Percentiles rank a stretch among this genome's conserved stretches.
Evolutionary conservation across 2,113 vertebrate genomes (phyloP).

Genomic region (Seriola rivoliana): DNA sequence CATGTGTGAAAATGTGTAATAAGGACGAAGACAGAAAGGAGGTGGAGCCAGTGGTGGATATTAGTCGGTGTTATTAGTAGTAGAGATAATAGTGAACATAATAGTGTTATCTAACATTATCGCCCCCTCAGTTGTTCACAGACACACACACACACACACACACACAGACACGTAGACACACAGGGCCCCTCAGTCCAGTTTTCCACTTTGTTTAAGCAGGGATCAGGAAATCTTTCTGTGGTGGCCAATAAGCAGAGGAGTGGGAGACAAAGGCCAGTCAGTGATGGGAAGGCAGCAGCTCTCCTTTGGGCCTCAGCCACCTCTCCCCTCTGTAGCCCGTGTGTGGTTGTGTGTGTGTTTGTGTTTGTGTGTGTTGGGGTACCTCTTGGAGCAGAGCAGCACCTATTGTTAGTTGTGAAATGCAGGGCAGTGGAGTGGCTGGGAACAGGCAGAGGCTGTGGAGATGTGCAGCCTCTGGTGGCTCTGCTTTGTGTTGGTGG

Average conservation of each 20-base stretch:
- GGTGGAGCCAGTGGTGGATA: slow-evolving; percentile 28
- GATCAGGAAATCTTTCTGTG: slow-evolving; percentile 70
- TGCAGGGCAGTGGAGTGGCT: slow-evolving; percentile 73
- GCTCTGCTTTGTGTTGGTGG: slow-evolving; percentile 75
- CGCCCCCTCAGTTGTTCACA: slow-evolving; percentile 2
- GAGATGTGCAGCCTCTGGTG: slow-evolving; percentile 74
- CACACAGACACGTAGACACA: slow-evolving; percentile 30
- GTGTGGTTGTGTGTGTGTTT: slow-evolving; percentile 61
- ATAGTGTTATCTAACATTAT: slow-evolving; percentile 1
- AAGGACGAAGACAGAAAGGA: slow-evolving; percentile 22
- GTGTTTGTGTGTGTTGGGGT: slow-evolving; percentile 65
- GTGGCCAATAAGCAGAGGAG: slow-evolving; percentile 59
- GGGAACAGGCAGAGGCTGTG: slow-evolving; percentile 77
- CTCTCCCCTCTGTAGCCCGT: slow-evolving; percentile 46
- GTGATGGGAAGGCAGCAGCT: slow-evolving; percentile 73
- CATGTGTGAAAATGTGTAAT: slow-evolving; percentile 45
- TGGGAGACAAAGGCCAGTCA: slow-evolving; percentile 72
- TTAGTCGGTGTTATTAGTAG: neutral
- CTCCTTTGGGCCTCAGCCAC: slow-evolving; percentile 70
- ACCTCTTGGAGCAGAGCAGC: slow-evolving; percentile 61
- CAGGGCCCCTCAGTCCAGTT: slow-evolving; percentile 50
- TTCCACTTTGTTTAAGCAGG: slow-evolving; percentile 67
- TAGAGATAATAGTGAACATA: slow-evolving; percentile 25
- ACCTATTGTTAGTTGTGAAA: slow-evolving; percentile 73
- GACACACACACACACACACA: slow-evolving; percentile 31